phyloP scores from a whole-genome alignment of 2,113 vertebrate species.

The Python bivittatus region DNA sequence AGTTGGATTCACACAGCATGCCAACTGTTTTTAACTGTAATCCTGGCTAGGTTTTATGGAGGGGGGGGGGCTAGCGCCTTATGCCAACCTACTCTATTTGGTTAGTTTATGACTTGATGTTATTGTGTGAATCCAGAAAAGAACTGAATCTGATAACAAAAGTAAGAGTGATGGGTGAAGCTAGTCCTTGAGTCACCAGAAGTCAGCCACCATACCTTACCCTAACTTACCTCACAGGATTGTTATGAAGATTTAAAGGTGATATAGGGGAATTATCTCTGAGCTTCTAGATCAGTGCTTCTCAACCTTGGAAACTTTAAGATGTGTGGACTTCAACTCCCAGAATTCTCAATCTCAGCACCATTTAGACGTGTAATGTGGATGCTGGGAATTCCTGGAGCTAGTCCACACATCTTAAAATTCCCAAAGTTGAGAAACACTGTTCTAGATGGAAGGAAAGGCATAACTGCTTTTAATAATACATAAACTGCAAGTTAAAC shows the following conservation, averaged over 20 bases:
- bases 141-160: neutral
- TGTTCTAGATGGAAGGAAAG: no score
- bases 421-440: no score
- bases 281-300: neutral
- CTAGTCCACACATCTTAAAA: no score
- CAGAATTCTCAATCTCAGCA: no score
- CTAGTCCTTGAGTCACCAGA: no score
- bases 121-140: neutral
- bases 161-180: neutral
- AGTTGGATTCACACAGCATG: neutral
- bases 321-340: no score
- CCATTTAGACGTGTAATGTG: no score
- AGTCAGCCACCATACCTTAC: neutral
- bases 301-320: no score
- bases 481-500: no score
- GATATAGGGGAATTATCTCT: neutral
- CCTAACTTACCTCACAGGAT: neutral
- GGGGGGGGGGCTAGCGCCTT: neutral
- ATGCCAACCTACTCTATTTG: neutral
- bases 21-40: neutral
- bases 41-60: neutral
- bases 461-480: no score
- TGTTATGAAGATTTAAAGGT: neutral
- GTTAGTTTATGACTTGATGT: neutral
- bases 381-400: no score